Evolutionary conservation across 2,888 invertebrate genomes (phyloP).

Genomic region (Drosophila eohydei): DNA sequence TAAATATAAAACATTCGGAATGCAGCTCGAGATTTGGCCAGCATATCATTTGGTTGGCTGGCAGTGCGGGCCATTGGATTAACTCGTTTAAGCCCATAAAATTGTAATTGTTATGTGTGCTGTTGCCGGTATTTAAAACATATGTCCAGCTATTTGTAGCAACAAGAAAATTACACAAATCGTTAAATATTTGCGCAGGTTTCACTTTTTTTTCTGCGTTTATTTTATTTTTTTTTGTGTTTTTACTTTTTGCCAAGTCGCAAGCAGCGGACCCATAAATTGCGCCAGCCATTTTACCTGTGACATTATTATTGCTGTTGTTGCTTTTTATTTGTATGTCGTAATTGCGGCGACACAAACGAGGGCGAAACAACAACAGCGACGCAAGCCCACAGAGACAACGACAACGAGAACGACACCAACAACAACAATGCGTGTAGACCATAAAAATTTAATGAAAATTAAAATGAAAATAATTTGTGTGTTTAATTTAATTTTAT

Average conservation of each 20-base stretch:
- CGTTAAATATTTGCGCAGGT: conserved; percentile 75
- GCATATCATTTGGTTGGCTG: conserved; percentile 46
- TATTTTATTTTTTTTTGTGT: conserved; percentile 13
- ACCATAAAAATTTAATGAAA: conserved; percentile 78
- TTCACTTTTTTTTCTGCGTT: conserved; percentile 4
- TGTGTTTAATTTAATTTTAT: conserved; percentile 80
- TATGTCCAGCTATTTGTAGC: conserved; percentile 75
- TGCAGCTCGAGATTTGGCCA: conserved; percentile 54
- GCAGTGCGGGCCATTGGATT: conserved; percentile 42
- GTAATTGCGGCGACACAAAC: conserved; percentile 71
- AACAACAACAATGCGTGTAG: conserved; percentile 15
- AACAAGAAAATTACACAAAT: conserved; percentile 81
- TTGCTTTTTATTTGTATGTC: conserved; percentile 67
- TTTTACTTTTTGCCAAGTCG: conserved; percentile 15
- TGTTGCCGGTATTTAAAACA: conserved; percentile 58
- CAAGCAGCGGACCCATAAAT: conserved; percentile 65
- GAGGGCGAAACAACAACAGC: conserved; percentile 7
- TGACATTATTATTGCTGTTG: conserved; percentile 74
- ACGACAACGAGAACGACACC: conserved; percentile 39
- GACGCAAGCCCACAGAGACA: conserved; percentile 24
- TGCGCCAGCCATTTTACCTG: conserved; percentile 75
- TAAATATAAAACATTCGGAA: conserved; percentile 63
- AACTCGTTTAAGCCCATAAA: conserved; percentile 72
- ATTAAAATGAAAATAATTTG: conserved; percentile 81
- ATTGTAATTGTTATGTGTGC: conserved; percentile 55